Base-by-base conservation (phyloP, 2,888 invertebrate species). In the Synergus gifuensis region DNA sequence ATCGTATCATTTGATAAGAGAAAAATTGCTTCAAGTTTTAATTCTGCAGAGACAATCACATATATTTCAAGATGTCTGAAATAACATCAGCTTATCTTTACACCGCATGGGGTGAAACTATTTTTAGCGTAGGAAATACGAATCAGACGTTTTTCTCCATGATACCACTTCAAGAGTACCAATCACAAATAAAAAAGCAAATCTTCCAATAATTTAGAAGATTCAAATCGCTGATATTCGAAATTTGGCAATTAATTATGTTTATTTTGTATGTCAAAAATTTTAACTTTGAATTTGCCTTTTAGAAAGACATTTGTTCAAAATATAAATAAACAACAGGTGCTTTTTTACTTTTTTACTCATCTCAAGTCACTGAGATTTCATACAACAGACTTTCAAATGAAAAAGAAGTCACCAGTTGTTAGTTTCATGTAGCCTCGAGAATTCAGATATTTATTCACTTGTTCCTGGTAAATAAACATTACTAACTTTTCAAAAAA, bases 71-170 rank as follows among this genome's bases (percentile, higher is more conserved):
- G 64, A 28, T 77, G 77, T 64, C 54, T 73, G 81, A 66, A 81
- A 81, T 82, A 83, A 82, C 82, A 81, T 84, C 84, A 81, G 83
- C 85, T 85, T 85, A 85, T 85, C 84, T 83, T 79, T 81, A 69
- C 54, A 73, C 73, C 73, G 54, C 73, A 73, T 73, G 83, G 83
- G 82, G 82, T 80, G 79, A 81, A 78, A 76, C 79, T 85, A 82
- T 80, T 80, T 83, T 81, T 76, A 77, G 60, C 79, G 14, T 60
- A 69, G 46, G 36, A 40, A 76, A 73, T 54, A 73, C 73, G 73
- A 73, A 73, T 73, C 73, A 54, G 36, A 73, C 36, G 73, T 73
- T n/a, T 73, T 73, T 54, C 69, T 54, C 69, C 73, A 73, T 40
- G 54, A 73, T 73, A 73, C 73, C n/a, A 28, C 73, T 54, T 54